phyloP scores from a whole-genome alignment of 2,797 vertebrate species.

The Danio jaintianensis region DNA sequence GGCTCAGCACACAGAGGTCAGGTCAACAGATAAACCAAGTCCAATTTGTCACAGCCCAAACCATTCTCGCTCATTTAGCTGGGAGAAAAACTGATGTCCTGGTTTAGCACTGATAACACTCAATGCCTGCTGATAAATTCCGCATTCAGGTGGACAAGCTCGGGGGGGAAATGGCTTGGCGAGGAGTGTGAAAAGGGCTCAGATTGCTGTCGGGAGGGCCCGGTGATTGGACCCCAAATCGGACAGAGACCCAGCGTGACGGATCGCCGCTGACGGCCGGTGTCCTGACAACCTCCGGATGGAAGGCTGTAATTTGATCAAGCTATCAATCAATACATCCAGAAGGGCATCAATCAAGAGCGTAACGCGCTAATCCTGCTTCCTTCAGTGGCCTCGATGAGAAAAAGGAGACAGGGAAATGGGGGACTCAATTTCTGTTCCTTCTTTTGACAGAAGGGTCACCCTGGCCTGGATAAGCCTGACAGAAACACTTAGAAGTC shows the following conservation, averaged over 20 bases:
- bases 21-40: slow-evolving; percentile 24
- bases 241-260: slow-evolving; percentile 33
- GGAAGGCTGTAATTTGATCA: slow-evolving; percentile 61
- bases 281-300: slow-evolving; percentile 57
- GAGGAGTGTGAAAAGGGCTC: slow-evolving; percentile 36
- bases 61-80: slow-evolving; percentile 29
- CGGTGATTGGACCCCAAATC: slow-evolving; percentile 7
- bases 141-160: slow-evolving; percentile 33
- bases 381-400: background rate
- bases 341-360: slow-evolving; percentile 67
- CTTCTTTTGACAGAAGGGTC: slow-evolving; percentile 38
- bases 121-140: slow-evolving; percentile 28
- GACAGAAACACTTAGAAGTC: slow-evolving; percentile 42
- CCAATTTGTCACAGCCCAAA: slow-evolving; percentile 26
- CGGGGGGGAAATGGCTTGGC: slow-evolving; percentile 37
- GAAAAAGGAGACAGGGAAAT: slow-evolving; percentile 29
- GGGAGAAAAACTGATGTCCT: slow-evolving; percentile 42
- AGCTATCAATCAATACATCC: slow-evolving; percentile 61
- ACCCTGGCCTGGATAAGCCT: slow-evolving; percentile 30
- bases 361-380: slow-evolving; percentile 20
- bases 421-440: slow-evolving; percentile 35
- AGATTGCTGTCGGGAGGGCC: slow-evolving; percentile 19
- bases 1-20: slow-evolving; percentile 26
- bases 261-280: slow-evolving; percentile 34
- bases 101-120: slow-evolving; percentile 34